Percentiles rank a stretch among this genome's conserved stretches.
Evolutionary conservation across 1,140 invertebrate genomes (phyloP).

Genomic region (Nasonia giraulti): DNA sequence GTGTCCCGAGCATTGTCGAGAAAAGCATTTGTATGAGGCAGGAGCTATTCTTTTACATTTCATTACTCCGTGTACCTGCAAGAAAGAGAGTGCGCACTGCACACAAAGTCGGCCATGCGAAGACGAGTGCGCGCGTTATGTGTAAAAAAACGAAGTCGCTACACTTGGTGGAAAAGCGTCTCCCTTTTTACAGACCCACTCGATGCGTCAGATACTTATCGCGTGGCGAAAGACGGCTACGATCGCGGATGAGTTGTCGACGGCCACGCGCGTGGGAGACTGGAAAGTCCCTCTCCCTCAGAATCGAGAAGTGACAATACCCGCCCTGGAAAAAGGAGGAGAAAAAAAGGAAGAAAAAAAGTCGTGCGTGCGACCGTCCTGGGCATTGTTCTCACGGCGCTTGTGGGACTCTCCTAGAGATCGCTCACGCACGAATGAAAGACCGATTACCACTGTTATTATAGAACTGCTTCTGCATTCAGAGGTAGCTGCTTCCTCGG

Average conservation of each 20-base stretch:
- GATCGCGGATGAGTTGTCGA: slow-evolving; percentile 48
- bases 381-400: slow-evolving; percentile 45
- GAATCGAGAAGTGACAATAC: slow-evolving; percentile 61
- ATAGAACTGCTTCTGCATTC: neutral
- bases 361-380: slow-evolving; percentile 57
- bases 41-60: slow-evolving; percentile 20
- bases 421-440: slow-evolving; percentile 36
- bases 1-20: neutral
- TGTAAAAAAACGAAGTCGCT: neutral
- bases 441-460: slow-evolving; percentile 49
- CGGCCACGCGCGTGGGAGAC: slow-evolving; percentile 68
- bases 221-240: slow-evolving; percentile 58
- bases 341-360: slow-evolving; percentile 53
- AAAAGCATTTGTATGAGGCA: neutral
- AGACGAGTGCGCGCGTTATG: neutral
- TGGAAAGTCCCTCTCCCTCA: slow-evolving; percentile 55
- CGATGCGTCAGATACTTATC: slow-evolving; percentile 52
- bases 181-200: neutral
- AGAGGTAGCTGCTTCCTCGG: slow-evolving; percentile 8
- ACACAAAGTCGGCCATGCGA: neutral
- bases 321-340: neutral
- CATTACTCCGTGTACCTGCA: neutral
- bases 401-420: slow-evolving; percentile 18
- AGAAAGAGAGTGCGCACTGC: neutral
- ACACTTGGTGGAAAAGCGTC: neutral